A percentile compares a stretch with the other conserved stretches of the same genome.
These are phyloP conservation scores for Fregata magnificens DNA, from an alignment of 2,113 vertebrate genomes.

Conservation along the genomic window DNA sequence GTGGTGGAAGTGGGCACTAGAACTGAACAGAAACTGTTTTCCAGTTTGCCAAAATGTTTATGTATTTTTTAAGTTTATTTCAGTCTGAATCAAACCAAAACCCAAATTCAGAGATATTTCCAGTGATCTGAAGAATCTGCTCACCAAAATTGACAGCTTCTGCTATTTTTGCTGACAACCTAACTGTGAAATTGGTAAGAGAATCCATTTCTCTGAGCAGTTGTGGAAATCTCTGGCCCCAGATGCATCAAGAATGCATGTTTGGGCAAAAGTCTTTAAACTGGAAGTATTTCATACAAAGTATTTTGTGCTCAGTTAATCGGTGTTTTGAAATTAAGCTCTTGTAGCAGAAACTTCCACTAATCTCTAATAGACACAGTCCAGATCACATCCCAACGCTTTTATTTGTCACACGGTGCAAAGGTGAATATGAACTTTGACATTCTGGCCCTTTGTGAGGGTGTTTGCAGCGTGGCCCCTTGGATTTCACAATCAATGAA, in stretches of 20 bases:
- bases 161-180: not conserved
- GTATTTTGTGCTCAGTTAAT: not conserved
- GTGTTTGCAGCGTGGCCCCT: not conserved
- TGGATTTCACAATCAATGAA: not conserved
- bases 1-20: not conserved
- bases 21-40: not conserved
- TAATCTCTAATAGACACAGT: not conserved
- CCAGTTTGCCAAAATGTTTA: not conserved
- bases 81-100: not conserved
- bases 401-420: not conserved
- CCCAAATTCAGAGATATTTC: not conserved
- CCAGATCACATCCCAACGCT: not conserved
- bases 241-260: not conserved
- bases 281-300: not conserved
- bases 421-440: not conserved
- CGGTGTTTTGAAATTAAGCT: not conserved
- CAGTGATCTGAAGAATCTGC: not conserved
- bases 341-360: not conserved
- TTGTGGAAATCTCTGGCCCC: not conserved
- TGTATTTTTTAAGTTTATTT: not conserved
- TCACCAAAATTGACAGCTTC: not conserved
- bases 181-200: not conserved
- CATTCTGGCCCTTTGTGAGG: not conserved
- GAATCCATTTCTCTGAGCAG: not conserved
- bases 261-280: not conserved